Evolutionary conservation across 2,113 vertebrate species (phyloP).

Genomic region (Bombycilla garrulus): DNA sequence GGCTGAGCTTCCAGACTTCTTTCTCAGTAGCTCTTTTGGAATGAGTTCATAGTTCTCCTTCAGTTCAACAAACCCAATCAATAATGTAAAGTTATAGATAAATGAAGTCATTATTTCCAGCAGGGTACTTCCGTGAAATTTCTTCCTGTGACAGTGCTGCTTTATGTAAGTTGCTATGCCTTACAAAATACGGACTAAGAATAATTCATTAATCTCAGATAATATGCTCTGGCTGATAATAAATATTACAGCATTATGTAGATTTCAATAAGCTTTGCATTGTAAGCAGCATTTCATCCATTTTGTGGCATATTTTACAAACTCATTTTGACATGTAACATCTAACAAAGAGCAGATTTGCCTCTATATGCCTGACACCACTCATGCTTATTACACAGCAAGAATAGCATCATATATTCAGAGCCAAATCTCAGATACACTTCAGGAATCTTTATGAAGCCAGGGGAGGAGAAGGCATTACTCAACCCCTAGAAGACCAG

Average conservation of each 20-base stretch:
- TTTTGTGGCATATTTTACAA: neutral
- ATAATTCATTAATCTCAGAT: slow-evolving; percentile 45
- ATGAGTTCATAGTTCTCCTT: neutral
- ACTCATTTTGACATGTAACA: slow-evolving; percentile 1
- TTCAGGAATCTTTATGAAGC: slow-evolving; percentile 7
- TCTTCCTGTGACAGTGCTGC: neutral
- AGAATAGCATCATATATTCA: neutral
- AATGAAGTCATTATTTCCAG: slow-evolving; percentile 39
- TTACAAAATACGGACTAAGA: neutral
- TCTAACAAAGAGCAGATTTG: slow-evolving; percentile 22
- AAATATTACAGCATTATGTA: slow-evolving; percentile 20
- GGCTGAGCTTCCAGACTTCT: neutral
- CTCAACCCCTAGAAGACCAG: neutral
- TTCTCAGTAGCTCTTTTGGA: slow-evolving; percentile 5
- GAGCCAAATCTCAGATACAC: neutral
- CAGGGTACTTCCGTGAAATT: neutral
- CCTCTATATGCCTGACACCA: neutral
- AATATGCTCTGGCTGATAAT: slow-evolving; percentile 1
- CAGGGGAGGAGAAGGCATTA: neutral
- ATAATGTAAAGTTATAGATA: slow-evolving; percentile 40
- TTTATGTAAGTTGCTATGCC: neutral
- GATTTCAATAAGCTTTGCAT: slow-evolving; percentile 6
- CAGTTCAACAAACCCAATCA: slow-evolving; percentile 20
- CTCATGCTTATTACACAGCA: neutral
- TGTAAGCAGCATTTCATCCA: slow-evolving; percentile 7